Evolutionary conservation across 2,113 vertebrate genomes (phyloP).

Genomic region (Anser cygnoides): DNA sequence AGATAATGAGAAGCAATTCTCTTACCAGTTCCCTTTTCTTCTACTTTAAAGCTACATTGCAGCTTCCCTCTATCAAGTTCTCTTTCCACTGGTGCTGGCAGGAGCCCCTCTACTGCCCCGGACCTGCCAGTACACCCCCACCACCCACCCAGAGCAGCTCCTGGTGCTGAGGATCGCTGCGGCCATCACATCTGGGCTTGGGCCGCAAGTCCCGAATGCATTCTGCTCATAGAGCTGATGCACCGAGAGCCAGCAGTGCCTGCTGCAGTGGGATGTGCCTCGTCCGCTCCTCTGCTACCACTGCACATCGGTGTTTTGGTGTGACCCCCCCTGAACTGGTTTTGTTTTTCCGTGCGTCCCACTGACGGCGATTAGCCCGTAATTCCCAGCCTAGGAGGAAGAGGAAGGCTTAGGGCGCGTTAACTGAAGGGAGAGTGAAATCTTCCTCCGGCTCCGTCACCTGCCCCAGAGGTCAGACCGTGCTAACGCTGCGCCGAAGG

Average conservation of each 20-base stretch:
- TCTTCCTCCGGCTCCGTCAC: not conserved
- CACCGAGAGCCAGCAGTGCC: fast-evolving
- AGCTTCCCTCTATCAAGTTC: not conserved
- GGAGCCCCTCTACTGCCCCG: not conserved
- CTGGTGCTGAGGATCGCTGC: not conserved
- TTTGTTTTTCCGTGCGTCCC: not conserved
- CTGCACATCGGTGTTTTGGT: not conserved
- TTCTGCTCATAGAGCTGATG: fast-evolving
- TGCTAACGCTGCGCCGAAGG: fast-evolving
- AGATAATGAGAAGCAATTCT: not conserved
- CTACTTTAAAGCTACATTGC: not conserved
- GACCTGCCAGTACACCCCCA: fast-evolving
- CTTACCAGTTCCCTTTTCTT: not conserved
- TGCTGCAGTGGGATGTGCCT: not conserved
- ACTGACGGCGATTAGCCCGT: fast-evolving
- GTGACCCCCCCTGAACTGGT: not conserved
- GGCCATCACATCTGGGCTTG: not conserved
- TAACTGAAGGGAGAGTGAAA: not conserved
- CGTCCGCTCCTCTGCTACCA: not conserved
- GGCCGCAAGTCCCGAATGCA: not conserved
- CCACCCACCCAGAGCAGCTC: not conserved
- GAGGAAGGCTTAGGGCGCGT: not conserved
- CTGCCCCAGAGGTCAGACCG: not conserved
- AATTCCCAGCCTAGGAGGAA: not conserved
- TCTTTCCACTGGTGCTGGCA: not conserved